phyloP scores from a whole-genome alignment of 2,888 invertebrate species.

The Calliopum simillimum region DNA sequence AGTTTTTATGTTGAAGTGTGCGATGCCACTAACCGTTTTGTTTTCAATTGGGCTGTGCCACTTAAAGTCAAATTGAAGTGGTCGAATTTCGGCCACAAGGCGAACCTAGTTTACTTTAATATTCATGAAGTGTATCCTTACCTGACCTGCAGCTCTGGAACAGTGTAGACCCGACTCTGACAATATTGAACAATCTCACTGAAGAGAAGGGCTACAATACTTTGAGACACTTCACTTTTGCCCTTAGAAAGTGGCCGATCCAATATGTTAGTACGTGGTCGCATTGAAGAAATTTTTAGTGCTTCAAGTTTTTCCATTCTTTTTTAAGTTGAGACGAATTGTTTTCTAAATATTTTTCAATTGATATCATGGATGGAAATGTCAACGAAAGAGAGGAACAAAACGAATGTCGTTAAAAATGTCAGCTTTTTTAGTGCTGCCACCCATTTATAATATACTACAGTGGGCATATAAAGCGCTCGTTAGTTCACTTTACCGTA shows the following conservation, averaged over 20 bases:
- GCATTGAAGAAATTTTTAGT: constrained; percentile 63
- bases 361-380: too few species aligned
- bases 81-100: too few species aligned
- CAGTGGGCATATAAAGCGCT: too few species aligned
- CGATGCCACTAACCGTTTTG: too few species aligned
- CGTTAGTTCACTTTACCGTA: too few species aligned
- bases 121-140: constrained; percentile 70
- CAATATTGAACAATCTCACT: constrained; percentile 99
- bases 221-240: constrained; percentile 91
- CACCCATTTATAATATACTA: too few species aligned
- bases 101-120: not conserved
- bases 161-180: constrained; percentile 94
- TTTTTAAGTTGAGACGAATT: not conserved
- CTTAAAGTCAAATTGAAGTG: too few species aligned
- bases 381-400: too few species aligned
- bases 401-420: too few species aligned
- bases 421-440: too few species aligned
- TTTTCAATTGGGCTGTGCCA: too few species aligned
- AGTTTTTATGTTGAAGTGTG: too few species aligned
- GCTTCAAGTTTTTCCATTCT: constrained; percentile 64
- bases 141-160: constrained; percentile 95
- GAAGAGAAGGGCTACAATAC: constrained; percentile 94
- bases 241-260: constrained; percentile 94
- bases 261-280: constrained; percentile 72
- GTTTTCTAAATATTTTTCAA: constrained; percentile 3